Conservation (phyloP, 2,113 vertebrate genomes). For the human (Homo sapiens) region GRCh38 chr7:23516001-23516500, state of each 20-base stretch:
- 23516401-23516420: conserved; percentile 92
- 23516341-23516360: conserved; percentile 76
- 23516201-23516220: background rate
- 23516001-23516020: too few species aligned
- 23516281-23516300: background rate
- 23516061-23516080: too few species aligned
- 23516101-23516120: too few species aligned
- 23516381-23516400: conserved; percentile 93
- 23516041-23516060: too few species aligned
- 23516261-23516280: background rate
- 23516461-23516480: conserved; percentile 90
- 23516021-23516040: too few species aligned
- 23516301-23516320: background rate
- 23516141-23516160: background rate
- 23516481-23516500: conserved; percentile 91
- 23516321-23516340: background rate
- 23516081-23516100: too few species aligned
- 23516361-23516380: conserved; percentile 93
- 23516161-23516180: background rate
- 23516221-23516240: background rate
- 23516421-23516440: conserved; percentile 91
- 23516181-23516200: background rate
- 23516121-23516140: too few species aligned
- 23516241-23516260: background rate
- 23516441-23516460: conserved; percentile 92